A percentile compares a stretch with the other conserved stretches of the same genome.
Evolutionary conservation across 2,113 vertebrate genomes (phyloP).

Genomic region (Smithornis capensis): DNA sequence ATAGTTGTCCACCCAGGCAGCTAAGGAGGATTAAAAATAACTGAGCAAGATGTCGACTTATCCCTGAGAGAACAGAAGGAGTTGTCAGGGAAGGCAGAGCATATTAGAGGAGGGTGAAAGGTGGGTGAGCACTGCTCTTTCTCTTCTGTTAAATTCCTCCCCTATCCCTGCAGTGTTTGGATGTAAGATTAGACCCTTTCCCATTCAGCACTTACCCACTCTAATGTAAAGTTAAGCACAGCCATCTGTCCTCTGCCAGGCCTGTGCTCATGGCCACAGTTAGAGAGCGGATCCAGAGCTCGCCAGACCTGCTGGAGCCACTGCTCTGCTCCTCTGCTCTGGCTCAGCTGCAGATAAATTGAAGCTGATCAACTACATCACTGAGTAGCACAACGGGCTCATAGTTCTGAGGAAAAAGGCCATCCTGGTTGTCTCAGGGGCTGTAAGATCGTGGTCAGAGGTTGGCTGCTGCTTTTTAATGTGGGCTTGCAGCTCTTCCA

Average conservation of each 20-base stretch:
- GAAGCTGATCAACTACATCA: neutral
- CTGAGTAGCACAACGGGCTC: neutral
- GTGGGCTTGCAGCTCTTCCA: neutral
- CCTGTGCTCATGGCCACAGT: neutral
- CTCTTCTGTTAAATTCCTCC: neutral
- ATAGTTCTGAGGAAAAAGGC: neutral
- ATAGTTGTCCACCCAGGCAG: neutral
- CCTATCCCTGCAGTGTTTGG: neutral
- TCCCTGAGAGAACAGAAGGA: neutral
- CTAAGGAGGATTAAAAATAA: constrained; percentile 22
- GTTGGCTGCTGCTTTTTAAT: neutral
- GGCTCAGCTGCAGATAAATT: neutral
- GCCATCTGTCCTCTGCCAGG: neutral
- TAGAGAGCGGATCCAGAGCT: neutral
- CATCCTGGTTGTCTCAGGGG: neutral
- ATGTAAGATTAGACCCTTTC: neutral
- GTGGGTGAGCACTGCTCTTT: neutral
- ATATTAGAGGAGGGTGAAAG: neutral
- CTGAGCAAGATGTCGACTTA: constrained; percentile 11
- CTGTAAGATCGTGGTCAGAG: neutral
- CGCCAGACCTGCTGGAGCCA: neutral
- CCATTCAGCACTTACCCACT: neutral
- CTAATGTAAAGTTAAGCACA: neutral
- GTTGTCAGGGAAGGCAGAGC: constrained; percentile 16
- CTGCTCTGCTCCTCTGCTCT: neutral